These are phyloP conservation scores for Seira ritae DNA, from an alignment of 2,888 invertebrate genomes.

Conservation along the genomic window DNA sequence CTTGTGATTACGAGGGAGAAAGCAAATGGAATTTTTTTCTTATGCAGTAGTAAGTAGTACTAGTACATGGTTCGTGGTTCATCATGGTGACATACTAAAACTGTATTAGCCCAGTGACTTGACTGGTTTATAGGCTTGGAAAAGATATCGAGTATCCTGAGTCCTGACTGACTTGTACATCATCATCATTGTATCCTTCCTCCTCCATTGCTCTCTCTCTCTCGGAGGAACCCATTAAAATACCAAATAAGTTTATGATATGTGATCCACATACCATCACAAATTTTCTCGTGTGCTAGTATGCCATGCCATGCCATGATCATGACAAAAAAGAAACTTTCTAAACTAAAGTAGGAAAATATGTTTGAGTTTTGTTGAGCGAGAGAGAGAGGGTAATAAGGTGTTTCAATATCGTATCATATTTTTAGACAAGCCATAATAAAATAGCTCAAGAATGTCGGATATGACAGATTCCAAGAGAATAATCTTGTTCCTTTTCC, in stretches of 20 bases:
- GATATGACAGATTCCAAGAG: constrained; percentile 41
- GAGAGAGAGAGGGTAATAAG: background rate
- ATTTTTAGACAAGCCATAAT: constrained; percentile 20
- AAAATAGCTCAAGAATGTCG: constrained; percentile 48
- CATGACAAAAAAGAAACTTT: background rate
- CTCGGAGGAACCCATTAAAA: constrained; percentile 43
- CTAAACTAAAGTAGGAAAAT: background rate
- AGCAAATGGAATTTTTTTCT: constrained; percentile 9
- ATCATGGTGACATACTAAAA: constrained; percentile 13
- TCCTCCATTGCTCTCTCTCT: background rate
- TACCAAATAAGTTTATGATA: constrained; percentile 38
- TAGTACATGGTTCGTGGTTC: background rate
- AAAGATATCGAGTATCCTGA: background rate
- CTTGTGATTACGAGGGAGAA: background rate
- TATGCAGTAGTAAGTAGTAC: no score
- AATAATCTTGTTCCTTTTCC: constrained; percentile 54
- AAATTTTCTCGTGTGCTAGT: no score
- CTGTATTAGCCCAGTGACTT: background rate
- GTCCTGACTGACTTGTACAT: background rate
- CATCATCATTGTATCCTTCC: constrained; percentile 20
- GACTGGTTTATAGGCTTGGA: background rate
- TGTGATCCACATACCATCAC: constrained; percentile 8
- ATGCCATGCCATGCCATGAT: no score
- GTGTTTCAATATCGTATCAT: constrained; percentile 37
- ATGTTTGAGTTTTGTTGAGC: no score